Evolutionary conservation across 2,888 invertebrate species (phyloP).

Genomic region (Lydus trimaculatus): DNA sequence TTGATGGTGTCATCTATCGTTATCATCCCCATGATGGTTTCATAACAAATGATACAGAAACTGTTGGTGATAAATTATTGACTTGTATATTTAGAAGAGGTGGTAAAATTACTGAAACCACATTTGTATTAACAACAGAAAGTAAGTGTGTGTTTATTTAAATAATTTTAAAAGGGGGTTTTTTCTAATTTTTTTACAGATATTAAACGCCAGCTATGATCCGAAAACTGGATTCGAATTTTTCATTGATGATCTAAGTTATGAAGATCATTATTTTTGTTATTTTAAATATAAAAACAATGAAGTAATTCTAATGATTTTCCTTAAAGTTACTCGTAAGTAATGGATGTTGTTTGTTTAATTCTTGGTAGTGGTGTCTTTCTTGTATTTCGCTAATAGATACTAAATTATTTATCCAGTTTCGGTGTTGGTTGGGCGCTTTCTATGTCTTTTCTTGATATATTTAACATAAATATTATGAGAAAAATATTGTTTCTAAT

Average conservation of each 20-base stretch:
- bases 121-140: slow-evolving; percentile 28
- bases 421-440: slow-evolving; percentile 32
- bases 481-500: neutral
- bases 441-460: slow-evolving; percentile 10
- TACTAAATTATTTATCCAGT: slow-evolving; percentile 27
- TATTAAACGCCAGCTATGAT: slow-evolving; percentile 54
- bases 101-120: neutral
- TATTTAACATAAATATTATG: slow-evolving; percentile 22
- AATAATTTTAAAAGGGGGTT: neutral
- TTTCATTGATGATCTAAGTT: slow-evolving; percentile 48
- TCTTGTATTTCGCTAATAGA: neutral
- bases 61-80: slow-evolving; percentile 11
- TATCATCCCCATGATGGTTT: slow-evolving; percentile 37
- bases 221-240: slow-evolving; percentile 61
- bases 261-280: slow-evolving; percentile 50
- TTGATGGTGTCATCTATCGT: slow-evolving; percentile 28
- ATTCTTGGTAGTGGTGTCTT: slow-evolving; percentile 12
- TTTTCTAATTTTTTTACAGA: slow-evolving; percentile 45
- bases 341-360: slow-evolving; percentile 28
- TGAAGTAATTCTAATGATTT: slow-evolving; percentile 17
- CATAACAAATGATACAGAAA: slow-evolving; percentile 37
- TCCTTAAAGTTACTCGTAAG: slow-evolving; percentile 39
- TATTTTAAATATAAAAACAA: slow-evolving; percentile 41
- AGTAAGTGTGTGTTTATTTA: slow-evolving; percentile 22
- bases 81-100: slow-evolving; percentile 17